Percentiles rank a stretch among this genome's conserved stretches.
Evolutionary conservation across 1,140 invertebrate species (phyloP).

Genomic region (Stegodyphus dumicola): DNA sequence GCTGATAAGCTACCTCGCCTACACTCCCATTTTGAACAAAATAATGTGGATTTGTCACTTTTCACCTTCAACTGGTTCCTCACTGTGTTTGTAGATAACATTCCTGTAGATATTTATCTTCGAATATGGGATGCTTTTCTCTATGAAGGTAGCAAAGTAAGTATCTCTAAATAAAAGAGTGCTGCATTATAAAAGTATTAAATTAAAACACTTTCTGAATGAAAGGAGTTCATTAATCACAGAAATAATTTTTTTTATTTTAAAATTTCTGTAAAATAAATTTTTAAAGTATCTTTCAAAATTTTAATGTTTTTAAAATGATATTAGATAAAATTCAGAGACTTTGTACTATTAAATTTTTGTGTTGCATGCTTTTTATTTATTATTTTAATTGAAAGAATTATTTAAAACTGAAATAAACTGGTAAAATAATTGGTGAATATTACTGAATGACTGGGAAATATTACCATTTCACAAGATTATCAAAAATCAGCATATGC

Average conservation of each 20-base stretch:
- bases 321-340: background rate
- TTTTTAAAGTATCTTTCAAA: background rate
- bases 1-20: slow-evolving; percentile 72
- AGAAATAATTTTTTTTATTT: background rate
- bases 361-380: too few relatives aligned
- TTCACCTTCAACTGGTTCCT: slow-evolving; percentile 75
- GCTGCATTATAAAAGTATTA: too few relatives aligned
- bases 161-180: background rate
- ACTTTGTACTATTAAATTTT: background rate
- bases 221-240: background rate
- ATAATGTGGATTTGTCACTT: slow-evolving; percentile 71
- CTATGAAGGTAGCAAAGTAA: slow-evolving; percentile 74
- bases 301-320: background rate
- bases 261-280: background rate
- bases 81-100: slow-evolving; percentile 73
- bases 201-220: background rate
- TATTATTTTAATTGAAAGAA: too few relatives aligned
- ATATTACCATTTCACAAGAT: too few relatives aligned
- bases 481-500: too few relatives aligned
- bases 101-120: slow-evolving; percentile 71
- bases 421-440: too few relatives aligned
- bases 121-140: slow-evolving; percentile 74
- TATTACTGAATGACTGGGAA: too few relatives aligned
- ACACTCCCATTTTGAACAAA: slow-evolving; percentile 69
- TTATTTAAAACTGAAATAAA: too few relatives aligned